These are phyloP conservation scores for Phataginus tricuspis DNA, from an alignment of 2,797 vertebrate species.

Conservation along the genomic window DNA sequence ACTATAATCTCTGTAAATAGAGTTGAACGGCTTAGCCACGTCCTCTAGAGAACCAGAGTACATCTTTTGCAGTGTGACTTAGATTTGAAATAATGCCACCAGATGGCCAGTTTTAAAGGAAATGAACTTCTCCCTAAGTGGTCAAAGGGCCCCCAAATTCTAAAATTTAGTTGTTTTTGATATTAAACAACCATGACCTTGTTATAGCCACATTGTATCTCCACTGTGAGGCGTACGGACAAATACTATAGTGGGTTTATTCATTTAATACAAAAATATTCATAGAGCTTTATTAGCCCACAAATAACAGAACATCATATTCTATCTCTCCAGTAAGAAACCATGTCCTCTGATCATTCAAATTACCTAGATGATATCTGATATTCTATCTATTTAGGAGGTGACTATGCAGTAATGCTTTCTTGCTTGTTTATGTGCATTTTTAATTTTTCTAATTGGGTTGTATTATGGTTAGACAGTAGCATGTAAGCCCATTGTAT, in stretches of 20 bases:
- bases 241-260: background rate
- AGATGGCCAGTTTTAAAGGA: constrained; percentile 1
- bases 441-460: background rate
- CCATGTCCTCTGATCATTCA: background rate
- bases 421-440: background rate
- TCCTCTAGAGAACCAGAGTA: background rate
- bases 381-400: background rate
- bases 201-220: background rate
- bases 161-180: constrained; percentile 2
- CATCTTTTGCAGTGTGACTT: constrained; percentile 12
- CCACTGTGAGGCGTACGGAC: background rate
- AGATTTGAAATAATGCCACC: constrained; percentile 1
- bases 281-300: background rate
- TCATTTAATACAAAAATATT: background rate
- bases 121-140: background rate
- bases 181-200: background rate
- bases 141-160: background rate
- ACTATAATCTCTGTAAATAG: constrained; percentile 46
- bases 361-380: background rate
- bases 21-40: background rate
- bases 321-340: background rate
- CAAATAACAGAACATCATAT: background rate
- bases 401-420: background rate
- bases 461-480: background rate
- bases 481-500: background rate